Evolutionary conservation across 2,113 vertebrate species (phyloP).

Genomic region (Ammodytes dubius): DNA sequence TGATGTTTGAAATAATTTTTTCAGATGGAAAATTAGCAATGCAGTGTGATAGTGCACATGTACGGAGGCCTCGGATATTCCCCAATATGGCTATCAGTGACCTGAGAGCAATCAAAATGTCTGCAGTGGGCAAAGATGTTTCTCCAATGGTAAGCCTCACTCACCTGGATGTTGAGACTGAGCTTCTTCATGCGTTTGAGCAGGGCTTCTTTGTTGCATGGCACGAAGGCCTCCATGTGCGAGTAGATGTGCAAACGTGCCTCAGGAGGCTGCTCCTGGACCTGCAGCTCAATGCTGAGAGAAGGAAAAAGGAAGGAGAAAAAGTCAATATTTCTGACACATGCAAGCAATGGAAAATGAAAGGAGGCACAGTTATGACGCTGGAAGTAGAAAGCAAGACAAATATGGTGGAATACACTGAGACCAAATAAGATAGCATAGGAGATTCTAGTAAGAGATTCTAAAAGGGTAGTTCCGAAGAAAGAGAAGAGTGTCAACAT

Average conservation of each 20-base stretch:
- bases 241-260: constrained; percentile 90
- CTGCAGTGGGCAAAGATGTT: background rate
- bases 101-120: background rate
- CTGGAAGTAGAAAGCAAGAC: background rate
- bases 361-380: background rate
- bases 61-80: background rate
- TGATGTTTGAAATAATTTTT: too few relatives aligned
- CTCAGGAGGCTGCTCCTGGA: constrained; percentile 92
- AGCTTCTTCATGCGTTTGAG: constrained; percentile 97
- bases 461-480: background rate
- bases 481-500: constrained; percentile 18
- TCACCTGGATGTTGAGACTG: constrained; percentile 97
- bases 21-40: too few relatives aligned
- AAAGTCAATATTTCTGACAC: constrained; percentile 3
- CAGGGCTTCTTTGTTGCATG: constrained; percentile 96
- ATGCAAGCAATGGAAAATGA: background rate
- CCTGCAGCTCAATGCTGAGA: constrained; percentile 95
- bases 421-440: background rate
- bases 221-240: constrained; percentile 96
- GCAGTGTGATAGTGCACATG: background rate
- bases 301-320: constrained; percentile 12
- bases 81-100: constrained; percentile 23
- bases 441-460: constrained; percentile 6
- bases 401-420: background rate
- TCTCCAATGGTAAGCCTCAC: constrained; percentile 26